Conservation (phyloP, 2,113 vertebrate species). For the Orthochromis malagaraziensis region DNA sequence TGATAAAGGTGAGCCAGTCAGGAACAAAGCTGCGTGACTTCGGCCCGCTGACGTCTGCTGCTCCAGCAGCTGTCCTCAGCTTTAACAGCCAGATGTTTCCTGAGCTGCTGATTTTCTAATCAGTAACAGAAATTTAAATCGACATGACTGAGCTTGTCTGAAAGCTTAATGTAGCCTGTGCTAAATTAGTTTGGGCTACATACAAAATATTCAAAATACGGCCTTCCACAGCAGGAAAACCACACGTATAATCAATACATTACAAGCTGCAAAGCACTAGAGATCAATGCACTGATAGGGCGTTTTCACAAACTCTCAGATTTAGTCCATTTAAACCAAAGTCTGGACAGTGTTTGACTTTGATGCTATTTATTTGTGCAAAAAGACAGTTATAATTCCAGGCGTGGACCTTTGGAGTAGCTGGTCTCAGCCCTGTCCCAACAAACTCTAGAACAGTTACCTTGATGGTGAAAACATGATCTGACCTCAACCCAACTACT, state of each 20-base stretch:
- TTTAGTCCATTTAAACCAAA: neutral
- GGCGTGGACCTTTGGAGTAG: neutral
- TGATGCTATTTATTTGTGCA: neutral
- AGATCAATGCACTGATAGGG: neutral
- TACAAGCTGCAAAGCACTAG: neutral
- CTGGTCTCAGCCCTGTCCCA: neutral
- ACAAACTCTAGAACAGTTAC: neutral
- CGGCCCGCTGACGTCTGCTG: neutral
- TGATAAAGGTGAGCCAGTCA: neutral
- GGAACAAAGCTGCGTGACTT: neutral
- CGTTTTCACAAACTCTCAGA: neutral
- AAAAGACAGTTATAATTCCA: neutral
- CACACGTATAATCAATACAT: neutral
- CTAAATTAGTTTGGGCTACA: neutral
- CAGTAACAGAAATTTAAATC: neutral
- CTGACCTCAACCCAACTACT: neutral
- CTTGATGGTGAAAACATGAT: neutral
- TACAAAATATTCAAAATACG: accelerated
- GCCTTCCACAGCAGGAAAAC: neutral
- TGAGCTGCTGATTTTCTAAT: neutral
- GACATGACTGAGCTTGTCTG: neutral
- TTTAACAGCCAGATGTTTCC: neutral
- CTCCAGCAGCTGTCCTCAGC: neutral
- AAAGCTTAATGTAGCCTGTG: neutral
- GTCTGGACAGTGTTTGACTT: neutral